Base-by-base conservation (phyloP, 2,797 vertebrate genomes). In the Euphonia xanthogaster region DNA sequence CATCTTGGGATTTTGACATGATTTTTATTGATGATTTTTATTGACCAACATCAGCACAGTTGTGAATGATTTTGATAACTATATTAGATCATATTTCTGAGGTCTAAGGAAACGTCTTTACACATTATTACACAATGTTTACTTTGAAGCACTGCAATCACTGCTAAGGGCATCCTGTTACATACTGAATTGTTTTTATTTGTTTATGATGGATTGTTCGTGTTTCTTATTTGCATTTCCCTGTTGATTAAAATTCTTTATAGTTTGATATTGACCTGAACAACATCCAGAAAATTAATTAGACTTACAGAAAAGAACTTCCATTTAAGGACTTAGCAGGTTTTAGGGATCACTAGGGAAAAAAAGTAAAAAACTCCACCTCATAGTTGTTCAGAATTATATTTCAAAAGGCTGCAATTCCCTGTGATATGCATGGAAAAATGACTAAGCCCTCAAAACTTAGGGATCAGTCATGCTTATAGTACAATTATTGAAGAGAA, bases 1-100 rank as follows among this genome's bases (percentile, higher is more conserved):
- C 14, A 70, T 24, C 35, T 65, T 66, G 57, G 71, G 79, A 71
- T 85, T 94, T 94, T 22, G 7, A 74, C 60, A 33, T 54, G 5
- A 70, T 70, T 93, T 89, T 89, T 92, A 86, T 78, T 88, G 86
- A 92, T 54, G 5, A 70, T 70, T 93, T 89, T 89, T 92, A 86
- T 78, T 88, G 86, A 92, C 31, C 40, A 62, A 30, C 40, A 90
- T 25, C 28, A 86, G 48, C 28, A 61, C 6, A 48, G 18, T 19
- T 84, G 50, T 74, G 80, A 87, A 84, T 78, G 25, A 79, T 80
- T 95, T 91, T 90, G 44, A 75, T 76, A 95, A 84, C 44, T 83
- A 85, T 72, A 88, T 78, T 76, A 77, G 35, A 90, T 61, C 35
- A 39, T 70, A 63, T 90, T 94, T 84, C 44, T 71, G 60, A 84